phyloP scores from a whole-genome alignment of 2,113 vertebrate species.

The Mixornis gularis region DNA sequence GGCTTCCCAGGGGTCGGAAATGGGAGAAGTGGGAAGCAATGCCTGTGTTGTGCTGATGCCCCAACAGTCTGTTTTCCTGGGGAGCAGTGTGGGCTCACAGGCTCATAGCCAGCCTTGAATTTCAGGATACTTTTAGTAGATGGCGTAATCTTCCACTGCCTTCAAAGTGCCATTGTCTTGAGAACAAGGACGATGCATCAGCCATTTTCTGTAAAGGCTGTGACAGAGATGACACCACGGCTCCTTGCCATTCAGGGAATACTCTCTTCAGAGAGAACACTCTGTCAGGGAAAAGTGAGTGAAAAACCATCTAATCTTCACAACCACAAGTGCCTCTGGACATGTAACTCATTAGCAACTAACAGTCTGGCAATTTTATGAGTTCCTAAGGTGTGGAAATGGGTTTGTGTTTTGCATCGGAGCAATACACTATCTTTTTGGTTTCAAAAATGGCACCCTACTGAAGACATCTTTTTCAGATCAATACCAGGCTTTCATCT shows the following conservation, averaged over 20 bases:
- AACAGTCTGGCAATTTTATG: background rate
- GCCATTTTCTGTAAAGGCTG: background rate
- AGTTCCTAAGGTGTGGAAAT: background rate
- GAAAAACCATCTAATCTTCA: background rate
- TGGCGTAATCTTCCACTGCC: background rate
- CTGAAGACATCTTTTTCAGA: background rate
- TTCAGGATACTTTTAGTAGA: background rate
- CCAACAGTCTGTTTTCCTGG: background rate
- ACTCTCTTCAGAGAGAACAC: background rate
- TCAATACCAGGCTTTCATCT: background rate
- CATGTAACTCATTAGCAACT: background rate
- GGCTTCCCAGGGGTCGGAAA: background rate
- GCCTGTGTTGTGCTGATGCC: background rate
- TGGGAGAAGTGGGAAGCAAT: background rate
- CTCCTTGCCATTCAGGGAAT: background rate
- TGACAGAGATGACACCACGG: background rate
- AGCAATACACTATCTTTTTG: background rate
- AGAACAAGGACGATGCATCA: background rate
- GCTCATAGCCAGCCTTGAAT: background rate
- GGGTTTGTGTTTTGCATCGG: background rate
- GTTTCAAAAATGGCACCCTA: background rate
- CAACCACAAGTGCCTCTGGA: background rate
- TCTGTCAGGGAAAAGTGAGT: background rate
- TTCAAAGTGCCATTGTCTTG: background rate
- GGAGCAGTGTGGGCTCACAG: fast-evolving